phyloP scores from a whole-genome alignment of 2,797 vertebrate species.

The Eremophila alpestris region DNA sequence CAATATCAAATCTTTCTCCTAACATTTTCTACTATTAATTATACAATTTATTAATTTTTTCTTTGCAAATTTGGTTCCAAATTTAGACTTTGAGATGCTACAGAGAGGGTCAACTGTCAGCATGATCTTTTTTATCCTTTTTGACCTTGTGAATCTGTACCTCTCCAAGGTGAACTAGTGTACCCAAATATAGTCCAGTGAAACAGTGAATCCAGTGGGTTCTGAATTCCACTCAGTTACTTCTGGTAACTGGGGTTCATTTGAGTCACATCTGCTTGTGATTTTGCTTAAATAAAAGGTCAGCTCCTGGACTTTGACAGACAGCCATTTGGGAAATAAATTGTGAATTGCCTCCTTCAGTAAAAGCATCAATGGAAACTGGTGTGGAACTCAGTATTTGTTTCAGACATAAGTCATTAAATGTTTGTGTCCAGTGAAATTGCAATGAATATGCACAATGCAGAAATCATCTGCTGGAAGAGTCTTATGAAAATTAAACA shows the following conservation, averaged over 20 bases:
- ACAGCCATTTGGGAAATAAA: neutral
- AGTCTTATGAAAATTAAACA: constrained; percentile 31
- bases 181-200: neutral
- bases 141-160: neutral
- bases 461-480: neutral
- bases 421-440: constrained; percentile 7
- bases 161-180: neutral
- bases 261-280: neutral
- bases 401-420: neutral
- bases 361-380: neutral
- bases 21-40: neutral
- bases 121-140: neutral
- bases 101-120: neutral
- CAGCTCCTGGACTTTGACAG: neutral
- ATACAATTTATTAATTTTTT: neutral
- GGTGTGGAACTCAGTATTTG: neutral
- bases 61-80: neutral
- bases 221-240: neutral
- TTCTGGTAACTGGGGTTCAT: neutral
- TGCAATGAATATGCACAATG: constrained; percentile 8
- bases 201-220: neutral
- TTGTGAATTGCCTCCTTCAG: neutral
- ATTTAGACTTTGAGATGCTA: neutral
- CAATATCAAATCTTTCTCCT: neutral
- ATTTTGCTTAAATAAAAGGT: neutral